These are phyloP conservation scores for Psittacula cyanocephala DNA, from an alignment of 2,113 vertebrate genomes.

Conservation along the genomic window DNA sequence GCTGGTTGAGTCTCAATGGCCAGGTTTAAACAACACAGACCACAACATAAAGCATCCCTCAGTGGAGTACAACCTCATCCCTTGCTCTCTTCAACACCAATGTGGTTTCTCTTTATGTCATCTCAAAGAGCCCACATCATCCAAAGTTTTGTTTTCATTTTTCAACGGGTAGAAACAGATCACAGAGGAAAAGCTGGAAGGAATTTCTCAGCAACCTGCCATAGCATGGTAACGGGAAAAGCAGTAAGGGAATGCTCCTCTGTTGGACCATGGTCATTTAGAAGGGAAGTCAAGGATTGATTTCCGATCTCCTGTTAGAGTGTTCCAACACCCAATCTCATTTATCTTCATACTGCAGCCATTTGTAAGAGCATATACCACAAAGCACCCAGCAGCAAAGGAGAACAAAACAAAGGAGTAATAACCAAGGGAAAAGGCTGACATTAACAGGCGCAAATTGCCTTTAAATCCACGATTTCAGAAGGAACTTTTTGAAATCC, in stretches of 20 bases:
- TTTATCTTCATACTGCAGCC: slow-evolving; percentile 47
- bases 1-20: neutral
- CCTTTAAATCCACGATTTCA: neutral
- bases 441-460: slow-evolving; percentile 14
- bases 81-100: neutral
- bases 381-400: neutral
- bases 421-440: slow-evolving; percentile 7
- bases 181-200: neutral
- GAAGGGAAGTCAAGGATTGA: slow-evolving; percentile 27
- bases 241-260: neutral
- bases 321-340: slow-evolving; percentile 22
- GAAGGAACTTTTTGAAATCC: slow-evolving; percentile 2
- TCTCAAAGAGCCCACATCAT: neutral
- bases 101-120: neutral
- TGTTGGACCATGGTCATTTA: neutral
- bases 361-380: slow-evolving; percentile 27
- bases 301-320: slow-evolving; percentile 17
- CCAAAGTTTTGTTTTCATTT: neutral
- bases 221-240: neutral
- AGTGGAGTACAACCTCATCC: neutral
- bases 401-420: neutral
- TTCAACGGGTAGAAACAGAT: neutral
- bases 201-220: neutral
- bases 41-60: neutral
- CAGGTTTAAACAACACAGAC: neutral